phyloP scores from a whole-genome alignment of 2,113 vertebrate species.

The Raja brachyura region DNA sequence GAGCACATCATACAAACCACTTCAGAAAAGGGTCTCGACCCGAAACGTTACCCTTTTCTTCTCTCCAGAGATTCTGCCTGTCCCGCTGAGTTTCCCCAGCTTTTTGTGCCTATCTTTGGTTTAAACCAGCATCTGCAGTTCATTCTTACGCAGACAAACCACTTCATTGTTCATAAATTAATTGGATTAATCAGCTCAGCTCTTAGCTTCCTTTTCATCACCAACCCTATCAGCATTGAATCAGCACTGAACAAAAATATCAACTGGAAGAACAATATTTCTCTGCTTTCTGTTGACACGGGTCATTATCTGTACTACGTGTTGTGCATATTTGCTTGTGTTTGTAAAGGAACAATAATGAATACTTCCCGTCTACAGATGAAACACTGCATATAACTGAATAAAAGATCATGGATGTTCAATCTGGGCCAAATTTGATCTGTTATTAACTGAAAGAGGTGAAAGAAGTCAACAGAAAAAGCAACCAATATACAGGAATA shows the following conservation, averaged over 20 bases:
- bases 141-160: not conserved
- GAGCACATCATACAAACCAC: not conserved
- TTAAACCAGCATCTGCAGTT: too few relatives aligned
- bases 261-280: not conserved
- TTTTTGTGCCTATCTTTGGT: too few relatives aligned
- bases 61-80: too few relatives aligned
- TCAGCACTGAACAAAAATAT: not conserved
- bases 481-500: not conserved
- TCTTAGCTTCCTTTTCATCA: not conserved
- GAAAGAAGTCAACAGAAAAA: not conserved
- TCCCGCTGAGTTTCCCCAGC: too few relatives aligned
- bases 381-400: not conserved
- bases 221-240: too few relatives aligned
- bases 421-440: not conserved
- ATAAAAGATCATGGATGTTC: not conserved
- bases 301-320: not conserved
- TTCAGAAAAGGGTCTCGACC: not conserved
- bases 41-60: too few relatives aligned
- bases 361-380: too few relatives aligned
- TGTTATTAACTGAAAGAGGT: not conserved
- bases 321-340: not conserved
- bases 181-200: not conserved
- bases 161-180: constrained; percentile 26
- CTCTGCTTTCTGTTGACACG: not conserved
- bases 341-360: not conserved